Evolutionary conservation across 2,113 vertebrate genomes (phyloP).

Genomic region (Oreochromis spilurus): DNA sequence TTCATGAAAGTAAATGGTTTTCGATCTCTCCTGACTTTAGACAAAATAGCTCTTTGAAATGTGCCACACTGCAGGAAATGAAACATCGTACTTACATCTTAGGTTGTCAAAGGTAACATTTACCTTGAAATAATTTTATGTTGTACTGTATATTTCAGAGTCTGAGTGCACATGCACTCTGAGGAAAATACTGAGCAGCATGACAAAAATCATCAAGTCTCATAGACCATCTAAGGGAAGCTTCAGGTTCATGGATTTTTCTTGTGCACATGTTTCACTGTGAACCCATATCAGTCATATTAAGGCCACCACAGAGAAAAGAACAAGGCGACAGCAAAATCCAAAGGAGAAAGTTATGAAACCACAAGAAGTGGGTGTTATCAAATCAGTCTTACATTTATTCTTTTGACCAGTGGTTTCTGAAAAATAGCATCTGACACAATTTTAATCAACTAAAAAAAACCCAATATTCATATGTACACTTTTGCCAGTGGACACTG

Average conservation of each 20-base stretch:
- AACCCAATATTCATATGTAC: background rate
- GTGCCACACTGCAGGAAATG: conserved; percentile 12
- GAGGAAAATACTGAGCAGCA: background rate
- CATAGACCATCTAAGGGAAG: background rate
- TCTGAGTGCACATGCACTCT: background rate
- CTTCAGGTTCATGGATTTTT: background rate
- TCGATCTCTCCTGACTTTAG: conserved; percentile 42
- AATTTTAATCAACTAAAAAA: conserved; percentile 19
- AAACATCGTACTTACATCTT: conserved; percentile 26
- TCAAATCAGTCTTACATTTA: background rate
- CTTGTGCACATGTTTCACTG: background rate
- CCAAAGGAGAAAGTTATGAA: background rate
- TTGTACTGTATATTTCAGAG: background rate
- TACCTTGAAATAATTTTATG: conserved; percentile 9
- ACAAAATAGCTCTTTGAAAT: conserved; percentile 47
- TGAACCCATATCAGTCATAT: background rate
- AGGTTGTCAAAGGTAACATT: conserved; percentile 19
- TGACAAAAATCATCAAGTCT: background rate
- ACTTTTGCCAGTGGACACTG: background rate
- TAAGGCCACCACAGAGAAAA: background rate
- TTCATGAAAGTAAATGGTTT: conserved; percentile 48
- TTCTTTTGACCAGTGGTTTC: background rate
- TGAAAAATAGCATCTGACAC: background rate
- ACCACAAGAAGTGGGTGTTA: background rate
- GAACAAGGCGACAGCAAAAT: conserved; percentile 1